Base-by-base conservation (phyloP, 2,888 invertebrate genomes). In the Synergus gifuensis region DNA sequence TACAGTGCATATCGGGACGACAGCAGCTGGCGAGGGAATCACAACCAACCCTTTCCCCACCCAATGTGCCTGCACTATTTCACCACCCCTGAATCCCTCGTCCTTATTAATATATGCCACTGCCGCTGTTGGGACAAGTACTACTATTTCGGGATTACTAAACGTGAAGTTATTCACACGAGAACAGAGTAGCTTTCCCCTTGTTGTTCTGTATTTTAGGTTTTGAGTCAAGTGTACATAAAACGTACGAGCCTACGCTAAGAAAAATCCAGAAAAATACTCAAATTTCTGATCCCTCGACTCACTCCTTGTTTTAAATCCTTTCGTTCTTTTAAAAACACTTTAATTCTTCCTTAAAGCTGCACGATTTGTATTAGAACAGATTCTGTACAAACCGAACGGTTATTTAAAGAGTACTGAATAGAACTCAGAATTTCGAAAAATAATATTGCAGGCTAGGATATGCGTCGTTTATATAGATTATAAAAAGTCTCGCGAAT, bases 11-110 rank as follows among this genome's bases (percentile, higher is more conserved):
- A 90, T 90, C 89, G 88, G 88, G 85, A 86, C 82, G 84, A 85
- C 85, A 87, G 86, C 90, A 89, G 89, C 90, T 90, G 90, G 86
- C 84, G 85, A 88, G 88, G 83, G 89, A 89, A 88, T 90, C 89
- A 86, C 86, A 87, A 84, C 79, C 85, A 62, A 79, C 78, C 78
- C 77, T 79, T 79, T 58, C 78, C 76, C 78, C 76, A 76, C 67
- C 49, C 77, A 49, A 78, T 63, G 76, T 81, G 76, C 81, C 76
- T 46, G 28, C 54, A 81, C 62, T 76, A 80, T 66, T 76, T 28
- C 49, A 63, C 76, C 78, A 69, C 69, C 58, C 79, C 67, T 79
- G 69, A 80, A 76, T 78, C 76, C 79, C 79, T 84, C 80, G 83
- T 83, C 85, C 87, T 88, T 88, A 89, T 87, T 88, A 89, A 88